Conservation (phyloP, 2,888 invertebrate genomes). For the Aspidiotus destructor region DNA sequence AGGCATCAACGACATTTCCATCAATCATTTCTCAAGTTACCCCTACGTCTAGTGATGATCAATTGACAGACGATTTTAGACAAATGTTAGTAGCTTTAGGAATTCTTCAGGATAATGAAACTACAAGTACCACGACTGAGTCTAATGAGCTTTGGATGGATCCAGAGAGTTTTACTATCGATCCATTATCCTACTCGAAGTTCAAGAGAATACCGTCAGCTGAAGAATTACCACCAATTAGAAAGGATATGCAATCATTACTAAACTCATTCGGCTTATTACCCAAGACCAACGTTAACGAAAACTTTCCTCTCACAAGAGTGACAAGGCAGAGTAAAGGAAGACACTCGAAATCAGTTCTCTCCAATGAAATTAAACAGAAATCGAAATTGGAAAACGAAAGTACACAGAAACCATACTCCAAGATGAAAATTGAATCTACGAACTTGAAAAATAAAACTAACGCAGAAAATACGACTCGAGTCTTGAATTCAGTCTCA, state of each 20-base stretch:
- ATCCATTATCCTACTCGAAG: constrained; percentile 42
- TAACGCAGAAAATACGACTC: not conserved
- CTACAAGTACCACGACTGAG: constrained; percentile 8
- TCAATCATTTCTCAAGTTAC: not conserved
- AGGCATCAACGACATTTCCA: not conserved
- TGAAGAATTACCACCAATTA: constrained; percentile 34
- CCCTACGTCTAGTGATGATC: constrained; percentile 30
- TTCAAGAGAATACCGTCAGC: constrained; percentile 44
- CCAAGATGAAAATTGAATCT: not conserved
- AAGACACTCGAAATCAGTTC: constrained; percentile 11
- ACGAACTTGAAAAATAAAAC: not conserved
- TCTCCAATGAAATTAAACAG: not conserved
- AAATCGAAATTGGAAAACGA: not conserved
- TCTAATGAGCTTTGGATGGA: constrained; percentile 11
- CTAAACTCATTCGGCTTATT: constrained; percentile 44
- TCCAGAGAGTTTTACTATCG: constrained; percentile 35
- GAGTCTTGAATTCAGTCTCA: not conserved
- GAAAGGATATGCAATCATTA: constrained; percentile 44
- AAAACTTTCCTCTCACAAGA: constrained; percentile 28
- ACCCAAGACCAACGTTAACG: constrained; percentile 12
- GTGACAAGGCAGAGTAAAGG: constrained; percentile 6
- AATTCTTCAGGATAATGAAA: constrained; percentile 37
- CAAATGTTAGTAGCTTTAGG: constrained; percentile 46
- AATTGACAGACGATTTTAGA: constrained; percentile 40
- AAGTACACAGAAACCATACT: not conserved